Conservation (phyloP, 2,888 invertebrate genomes). For the Galeruca laticollis region DNA sequence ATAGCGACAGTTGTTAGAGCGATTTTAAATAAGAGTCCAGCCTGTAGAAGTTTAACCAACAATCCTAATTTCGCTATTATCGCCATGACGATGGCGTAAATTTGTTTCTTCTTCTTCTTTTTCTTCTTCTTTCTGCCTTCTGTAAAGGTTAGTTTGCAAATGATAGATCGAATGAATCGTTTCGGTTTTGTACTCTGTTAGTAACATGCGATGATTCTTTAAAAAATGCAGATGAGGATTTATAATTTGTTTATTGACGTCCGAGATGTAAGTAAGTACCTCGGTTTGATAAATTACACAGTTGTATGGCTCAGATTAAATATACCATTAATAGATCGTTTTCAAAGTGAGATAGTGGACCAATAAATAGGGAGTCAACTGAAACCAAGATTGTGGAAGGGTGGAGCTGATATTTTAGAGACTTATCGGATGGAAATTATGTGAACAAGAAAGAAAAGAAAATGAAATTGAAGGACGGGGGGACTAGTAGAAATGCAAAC, state of each 20-base stretch:
- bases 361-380: no score
- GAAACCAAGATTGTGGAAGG: no score
- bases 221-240: constrained; percentile 20
- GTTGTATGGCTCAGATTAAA: not conserved
- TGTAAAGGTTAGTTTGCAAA: constrained; percentile 44
- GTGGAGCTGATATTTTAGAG: no score
- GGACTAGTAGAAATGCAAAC: no score
- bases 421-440: no score
- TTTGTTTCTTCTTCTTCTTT: constrained; percentile 78
- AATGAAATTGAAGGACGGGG: no score
- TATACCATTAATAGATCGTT: no score
- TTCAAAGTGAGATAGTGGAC: no score
- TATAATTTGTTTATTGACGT: not conserved
- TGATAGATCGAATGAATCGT: constrained; percentile 2
- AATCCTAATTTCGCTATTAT: constrained; percentile 80
- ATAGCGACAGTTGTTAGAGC: constrained; percentile 79
- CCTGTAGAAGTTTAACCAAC: constrained; percentile 77
- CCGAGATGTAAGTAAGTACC: not conserved
- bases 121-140: constrained; percentile 69
- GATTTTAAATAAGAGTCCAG: constrained; percentile 82
- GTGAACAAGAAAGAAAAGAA: no score
- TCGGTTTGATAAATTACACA: not conserved
- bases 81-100: constrained; percentile 76
- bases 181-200: constrained; percentile 37
- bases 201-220: constrained; percentile 46